Evolutionary conservation across 2,888 invertebrate genomes (phyloP).

Genomic region (Hydrotaea diabolus): DNA sequence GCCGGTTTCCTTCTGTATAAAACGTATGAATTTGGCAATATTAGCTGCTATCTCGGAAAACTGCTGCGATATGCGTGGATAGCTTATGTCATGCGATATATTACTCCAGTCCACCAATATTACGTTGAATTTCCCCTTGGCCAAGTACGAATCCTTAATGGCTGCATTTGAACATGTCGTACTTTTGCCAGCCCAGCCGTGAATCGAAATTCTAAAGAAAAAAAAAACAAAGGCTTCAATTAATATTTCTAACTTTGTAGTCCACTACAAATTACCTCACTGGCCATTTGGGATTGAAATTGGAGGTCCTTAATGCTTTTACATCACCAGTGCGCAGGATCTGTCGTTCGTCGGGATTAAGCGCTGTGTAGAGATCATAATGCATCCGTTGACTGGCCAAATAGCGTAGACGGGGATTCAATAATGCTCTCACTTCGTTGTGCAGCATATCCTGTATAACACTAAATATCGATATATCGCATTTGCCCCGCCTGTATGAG

Average conservation of each 20-base stretch:
- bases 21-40: constrained; percentile 74
- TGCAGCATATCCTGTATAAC: constrained; percentile 71
- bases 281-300: constrained; percentile 77
- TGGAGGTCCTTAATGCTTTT: constrained; percentile 69
- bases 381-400: constrained; percentile 69
- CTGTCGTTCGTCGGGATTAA: constrained; percentile 72
- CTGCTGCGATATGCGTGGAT: constrained; percentile 74
- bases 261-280: constrained; percentile 73
- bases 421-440: constrained; percentile 69
- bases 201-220: constrained; percentile 73
- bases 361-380: constrained; percentile 75
- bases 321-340: constrained; percentile 71
- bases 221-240: neutral
- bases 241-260: constrained; percentile 19
- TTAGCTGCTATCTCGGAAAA: constrained; percentile 73
- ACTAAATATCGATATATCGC: constrained; percentile 72
- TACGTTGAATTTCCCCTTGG: constrained; percentile 75
- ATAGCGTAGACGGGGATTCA: constrained; percentile 62
- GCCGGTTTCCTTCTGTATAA: constrained; percentile 72
- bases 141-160: constrained; percentile 76
- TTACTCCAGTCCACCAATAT: constrained; percentile 78
- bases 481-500: constrained; percentile 74
- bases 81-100: constrained; percentile 73
- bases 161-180: constrained; percentile 75
- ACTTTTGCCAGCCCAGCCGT: constrained; percentile 77